Evolutionary conservation across 35 echinoderm and acorn worm species (phyloP).

Genomic region (Apostichopus parvimensis): DNA sequence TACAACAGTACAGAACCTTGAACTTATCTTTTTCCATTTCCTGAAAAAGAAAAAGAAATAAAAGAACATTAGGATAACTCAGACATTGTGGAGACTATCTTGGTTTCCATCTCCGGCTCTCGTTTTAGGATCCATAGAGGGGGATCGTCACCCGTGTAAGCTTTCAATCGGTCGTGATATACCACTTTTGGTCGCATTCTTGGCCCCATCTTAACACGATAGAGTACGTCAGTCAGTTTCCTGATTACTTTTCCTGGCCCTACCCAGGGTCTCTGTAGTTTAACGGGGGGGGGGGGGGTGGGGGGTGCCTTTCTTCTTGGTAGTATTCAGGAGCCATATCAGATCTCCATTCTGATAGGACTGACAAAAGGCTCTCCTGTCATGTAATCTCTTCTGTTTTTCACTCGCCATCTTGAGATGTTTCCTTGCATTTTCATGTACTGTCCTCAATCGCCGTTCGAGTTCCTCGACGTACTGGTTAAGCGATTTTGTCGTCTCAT

Average conservation of each 20-base stretch:
- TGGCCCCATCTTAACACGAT: conserved; percentile 22
- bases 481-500: conserved; percentile 2
- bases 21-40: not conserved
- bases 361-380: not conserved
- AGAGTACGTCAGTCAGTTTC: conserved; percentile 61
- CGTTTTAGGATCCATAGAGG: conserved; percentile 23
- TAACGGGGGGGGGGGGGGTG: conserved; percentile 11
- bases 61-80: not conserved
- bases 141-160: conserved; percentile 27
- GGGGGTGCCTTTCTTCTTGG: conserved; percentile 45
- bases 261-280: conserved; percentile 62
- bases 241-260: conserved; percentile 54
- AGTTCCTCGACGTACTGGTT: not conserved
- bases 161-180: conserved; percentile 49
- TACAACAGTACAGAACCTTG: not conserved
- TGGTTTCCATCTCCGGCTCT: not conserved
- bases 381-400: conserved; percentile 48
- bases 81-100: not conserved
- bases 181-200: conserved; percentile 24
- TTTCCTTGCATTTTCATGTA: not conserved
- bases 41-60: not conserved
- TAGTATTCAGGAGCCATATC: conserved; percentile 45
- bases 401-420: conserved; percentile 29
- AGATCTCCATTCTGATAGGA: conserved; percentile 21
- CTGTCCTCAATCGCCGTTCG: conserved; percentile 7